Evolutionary conservation across 2,888 invertebrate species (phyloP).

Genomic region (Podabrus alpinus): DNA sequence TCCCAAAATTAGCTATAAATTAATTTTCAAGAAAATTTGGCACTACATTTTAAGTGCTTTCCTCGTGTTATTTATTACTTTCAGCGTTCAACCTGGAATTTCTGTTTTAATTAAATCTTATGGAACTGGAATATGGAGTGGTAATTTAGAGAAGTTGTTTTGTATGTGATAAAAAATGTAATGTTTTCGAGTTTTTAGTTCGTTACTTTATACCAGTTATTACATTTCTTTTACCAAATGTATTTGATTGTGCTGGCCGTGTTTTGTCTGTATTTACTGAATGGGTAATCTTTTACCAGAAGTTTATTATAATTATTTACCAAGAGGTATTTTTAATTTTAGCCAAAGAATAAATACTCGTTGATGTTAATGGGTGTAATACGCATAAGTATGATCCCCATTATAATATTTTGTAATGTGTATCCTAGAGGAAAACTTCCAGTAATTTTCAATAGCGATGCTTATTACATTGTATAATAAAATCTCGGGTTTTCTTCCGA

Average conservation of each 20-base stretch:
- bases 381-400: conserved; percentile 77
- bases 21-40: conserved; percentile 78
- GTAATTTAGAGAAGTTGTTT: conserved; percentile 55
- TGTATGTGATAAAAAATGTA: background rate
- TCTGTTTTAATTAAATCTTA: conserved; percentile 84
- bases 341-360: conserved; percentile 73
- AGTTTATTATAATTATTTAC: background rate
- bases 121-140: conserved; percentile 76
- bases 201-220: conserved; percentile 89
- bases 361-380: conserved; percentile 67
- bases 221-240: conserved; percentile 87
- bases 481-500: no score
- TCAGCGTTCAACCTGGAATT: conserved; percentile 85
- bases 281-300: no score
- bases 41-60: conserved; percentile 76
- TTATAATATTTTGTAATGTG: conserved; percentile 86
- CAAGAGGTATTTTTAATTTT: background rate
- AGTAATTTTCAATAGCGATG: conserved; percentile 78
- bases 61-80: conserved; percentile 77
- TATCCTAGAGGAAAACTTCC: conserved; percentile 76
- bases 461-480: no score
- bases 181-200: conserved; percentile 61
- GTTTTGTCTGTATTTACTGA: conserved; percentile 75
- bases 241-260: conserved; percentile 86
- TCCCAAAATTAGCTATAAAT: conserved; percentile 54